Percentiles rank a stretch among this genome's conserved stretches.
These are phyloP conservation scores for Ormyrus labotus DNA, from an alignment of 2,888 invertebrate genomes.

Conservation along the genomic window DNA sequence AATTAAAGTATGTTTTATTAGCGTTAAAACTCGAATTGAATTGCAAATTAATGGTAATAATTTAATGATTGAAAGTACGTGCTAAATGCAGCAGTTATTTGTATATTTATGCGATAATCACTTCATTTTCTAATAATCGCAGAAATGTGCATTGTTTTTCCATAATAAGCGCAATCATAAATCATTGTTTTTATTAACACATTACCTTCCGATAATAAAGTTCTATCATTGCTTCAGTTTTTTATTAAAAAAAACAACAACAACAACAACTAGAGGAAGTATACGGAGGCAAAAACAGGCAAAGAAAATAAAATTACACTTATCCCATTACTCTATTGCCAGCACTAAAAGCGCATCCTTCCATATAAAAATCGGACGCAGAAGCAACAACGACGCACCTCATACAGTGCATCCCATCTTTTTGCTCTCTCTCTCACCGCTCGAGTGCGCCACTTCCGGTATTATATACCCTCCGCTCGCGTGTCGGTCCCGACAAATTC, in stretches of 20 bases:
- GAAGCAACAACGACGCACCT: neutral
- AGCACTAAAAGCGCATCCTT: neutral
- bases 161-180: no score
- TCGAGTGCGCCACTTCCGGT: neutral
- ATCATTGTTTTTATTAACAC: no score
- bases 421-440: neutral
- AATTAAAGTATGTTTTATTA: no score
- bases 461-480: neutral
- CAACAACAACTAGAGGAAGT: no score
- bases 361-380: neutral
- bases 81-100: neutral
- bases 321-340: no score
- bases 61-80: neutral
- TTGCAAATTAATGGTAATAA: no score
- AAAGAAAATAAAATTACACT: no score
- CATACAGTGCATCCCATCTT: neutral
- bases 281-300: no score
- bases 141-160: neutral
- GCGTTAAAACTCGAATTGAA: no score
- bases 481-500: constrained; percentile 10
- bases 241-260: no score
- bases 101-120: neutral
- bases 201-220: no score
- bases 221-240: no score
- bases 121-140: neutral